Percentiles rank a stretch among this genome's conserved stretches.
phyloP scores from a whole-genome alignment of 2,113 vertebrate species.

The Seriola dumerili region DNA sequence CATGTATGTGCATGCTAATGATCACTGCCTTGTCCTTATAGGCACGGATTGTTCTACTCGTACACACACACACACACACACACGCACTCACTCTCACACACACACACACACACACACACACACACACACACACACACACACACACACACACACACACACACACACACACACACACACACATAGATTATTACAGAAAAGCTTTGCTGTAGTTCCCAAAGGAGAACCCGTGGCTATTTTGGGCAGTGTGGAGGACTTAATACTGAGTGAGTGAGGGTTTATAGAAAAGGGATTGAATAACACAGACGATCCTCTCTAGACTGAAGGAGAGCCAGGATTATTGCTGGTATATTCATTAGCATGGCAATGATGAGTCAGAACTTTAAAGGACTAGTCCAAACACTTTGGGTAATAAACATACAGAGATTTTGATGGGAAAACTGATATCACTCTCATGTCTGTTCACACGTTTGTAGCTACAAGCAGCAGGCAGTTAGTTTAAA shows the following conservation, averaged over 20 bases:
- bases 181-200: slow-evolving; percentile 54
- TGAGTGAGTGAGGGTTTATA: slow-evolving; percentile 41
- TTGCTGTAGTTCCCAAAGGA: slow-evolving; percentile 63
- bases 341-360: slow-evolving; percentile 5
- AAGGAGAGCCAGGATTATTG: slow-evolving; percentile 17
- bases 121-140: slow-evolving; percentile 5
- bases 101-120: neutral
- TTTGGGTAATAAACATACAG: neutral
- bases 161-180: slow-evolving; percentile 11
- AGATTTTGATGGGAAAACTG: neutral
- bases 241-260: slow-evolving; percentile 56
- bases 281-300: slow-evolving; percentile 63
- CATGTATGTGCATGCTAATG: neutral
- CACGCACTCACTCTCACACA: neutral
- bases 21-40: neutral
- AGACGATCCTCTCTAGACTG: slow-evolving; percentile 18
- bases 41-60: neutral
- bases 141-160: neutral
- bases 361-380: neutral
- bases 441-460: neutral
- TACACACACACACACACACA: slow-evolving; percentile 1
- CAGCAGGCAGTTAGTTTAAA: neutral
- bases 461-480: neutral
- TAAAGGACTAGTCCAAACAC: neutral
- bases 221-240: slow-evolving; percentile 63